Percentiles rank a stretch among this genome's conserved stretches.
Conservation (phyloP, 2,113 vertebrate species). For the Erpornis zantholeuca region DNA sequence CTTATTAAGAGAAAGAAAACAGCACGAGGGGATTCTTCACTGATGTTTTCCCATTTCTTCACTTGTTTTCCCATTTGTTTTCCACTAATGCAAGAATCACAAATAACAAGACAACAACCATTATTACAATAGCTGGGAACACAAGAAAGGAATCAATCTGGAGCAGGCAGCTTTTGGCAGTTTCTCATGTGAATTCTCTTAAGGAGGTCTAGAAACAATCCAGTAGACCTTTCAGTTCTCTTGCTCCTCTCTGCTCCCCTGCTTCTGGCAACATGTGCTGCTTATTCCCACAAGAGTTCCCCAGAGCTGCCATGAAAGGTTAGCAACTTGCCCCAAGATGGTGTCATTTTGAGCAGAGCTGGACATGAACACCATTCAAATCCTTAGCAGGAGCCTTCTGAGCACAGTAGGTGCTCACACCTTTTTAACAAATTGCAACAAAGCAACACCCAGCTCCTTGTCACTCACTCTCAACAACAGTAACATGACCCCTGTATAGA, state of each 20-base stretch:
- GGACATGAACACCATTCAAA: accelerated
- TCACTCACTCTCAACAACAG: neutral
- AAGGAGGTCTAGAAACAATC: neutral
- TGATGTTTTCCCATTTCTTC: neutral
- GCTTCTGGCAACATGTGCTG: accelerated
- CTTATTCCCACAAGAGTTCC: neutral
- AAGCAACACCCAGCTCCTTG: neutral
- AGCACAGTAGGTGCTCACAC: accelerated
- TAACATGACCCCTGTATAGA: accelerated
- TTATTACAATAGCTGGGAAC: neutral
- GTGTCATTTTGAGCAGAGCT: neutral
- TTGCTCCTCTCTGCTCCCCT: neutral
- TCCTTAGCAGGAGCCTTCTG: neutral
- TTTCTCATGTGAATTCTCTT: neutral
- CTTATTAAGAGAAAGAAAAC: neutral
- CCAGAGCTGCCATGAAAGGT: neutral
- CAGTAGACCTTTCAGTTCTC: neutral
- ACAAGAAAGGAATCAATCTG: neutral
- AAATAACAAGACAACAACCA: neutral
- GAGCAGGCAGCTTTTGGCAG: neutral
- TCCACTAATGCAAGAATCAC: neutral
- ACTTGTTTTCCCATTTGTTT: neutral
- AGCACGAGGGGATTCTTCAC: neutral
- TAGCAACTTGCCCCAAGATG: neutral
- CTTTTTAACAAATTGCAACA: neutral